Base-by-base conservation (phyloP, 2,113 vertebrate species). In the Coturnix japonica region DNA sequence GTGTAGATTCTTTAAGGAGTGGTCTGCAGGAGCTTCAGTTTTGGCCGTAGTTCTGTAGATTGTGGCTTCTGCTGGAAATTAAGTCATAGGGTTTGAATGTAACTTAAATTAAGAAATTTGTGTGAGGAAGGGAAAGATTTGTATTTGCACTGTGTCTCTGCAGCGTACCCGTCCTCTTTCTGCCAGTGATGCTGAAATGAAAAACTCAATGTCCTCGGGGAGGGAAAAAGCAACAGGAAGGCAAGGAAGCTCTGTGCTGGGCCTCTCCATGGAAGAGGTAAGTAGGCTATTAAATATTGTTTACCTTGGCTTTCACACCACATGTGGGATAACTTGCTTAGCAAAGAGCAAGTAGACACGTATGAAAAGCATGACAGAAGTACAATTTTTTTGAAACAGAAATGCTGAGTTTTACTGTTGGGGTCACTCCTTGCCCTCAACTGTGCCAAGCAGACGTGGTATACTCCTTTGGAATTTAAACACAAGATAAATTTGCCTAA, bases 231-330 rank as follows among this genome's bases (percentile, higher is more conserved):
- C 63, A 72, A 88, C 85, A 28, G 95, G 96, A 61, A 98, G 96
- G 89, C 97, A 97, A 75, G 94, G 94, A 91, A 98, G 97, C 78
- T 98, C 98, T 95, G 97, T 98, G 57, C 96, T 99, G 85, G 98
- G 97, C 33, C 95, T 99, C 59, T 98, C 98, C 17, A 97, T 98
- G 94, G 99, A 99, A 74, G 98, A 99, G 98, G 99, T 99, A 96
- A 97, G 95, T 35, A 74, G 37, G 37, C 59, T 70, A 9, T 86
- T 94, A 83, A 30, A 44, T 75, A 39, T 70, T 85, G 31, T 90
- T 85, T 79, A 90, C 35, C 11, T 73, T 86, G 54, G 49, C 74
- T 82, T 79, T 87, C 43, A 43, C 74, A 61, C 64, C 57, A 4
- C 46, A n/a, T 41, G 8, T 86, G 73, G 41, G 18, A 15, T 57